Evolutionary conservation across 1,140 invertebrate species (phyloP), one percentile per base, ranked within the genome.

Genomic region (Nasonia giraulti): DNA sequence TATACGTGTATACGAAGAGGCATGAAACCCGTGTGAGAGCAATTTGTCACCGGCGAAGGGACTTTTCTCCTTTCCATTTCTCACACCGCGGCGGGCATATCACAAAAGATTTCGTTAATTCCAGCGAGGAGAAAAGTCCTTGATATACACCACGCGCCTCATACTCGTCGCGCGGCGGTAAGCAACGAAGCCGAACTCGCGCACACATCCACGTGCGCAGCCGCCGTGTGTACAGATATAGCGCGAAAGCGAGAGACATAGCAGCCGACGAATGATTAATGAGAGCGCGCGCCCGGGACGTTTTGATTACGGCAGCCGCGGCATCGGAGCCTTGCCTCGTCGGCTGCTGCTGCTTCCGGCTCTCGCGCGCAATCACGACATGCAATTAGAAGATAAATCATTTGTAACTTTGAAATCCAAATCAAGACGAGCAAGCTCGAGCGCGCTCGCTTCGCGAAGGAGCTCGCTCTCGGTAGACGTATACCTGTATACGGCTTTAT

Each of bases 351-450:
- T 77, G 77, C 76, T 84, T 75, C 78, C 50, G 74, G 62, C 84
- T 85, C 55, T 62, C 17, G 55, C 55, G 55, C 75, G 84, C 84
- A 85, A 85, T 85, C 87, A 89, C 90, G 90, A 91, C 91, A 92
- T 91, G 91, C 91, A 91, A 92, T 91, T 92, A 92, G 91, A 91
- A 89, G 91, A 92, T 92, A 91, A 91, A 92, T 92, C 91, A 92
- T 92, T 92, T 90, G 90, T 91, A 90, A 90, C 88, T 90, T 87
- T 83, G 88, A 90, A 92, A 85, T 85, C 80, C 84, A 85, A 85
- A 85, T 85, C 75, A 85, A 81, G 71, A 55, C 68, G 83, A 83
- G 68, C 23, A 71, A 33, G 23, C 68, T 71, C 27, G 68, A 33
- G 68, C 23, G 68, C 33, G 78, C 55, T 66, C 33, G 74, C 82